Evolutionary conservation across 2,888 invertebrate genomes (phyloP), one percentile per base, ranked within the genome.

Genomic region (Hartigia nigra): DNA sequence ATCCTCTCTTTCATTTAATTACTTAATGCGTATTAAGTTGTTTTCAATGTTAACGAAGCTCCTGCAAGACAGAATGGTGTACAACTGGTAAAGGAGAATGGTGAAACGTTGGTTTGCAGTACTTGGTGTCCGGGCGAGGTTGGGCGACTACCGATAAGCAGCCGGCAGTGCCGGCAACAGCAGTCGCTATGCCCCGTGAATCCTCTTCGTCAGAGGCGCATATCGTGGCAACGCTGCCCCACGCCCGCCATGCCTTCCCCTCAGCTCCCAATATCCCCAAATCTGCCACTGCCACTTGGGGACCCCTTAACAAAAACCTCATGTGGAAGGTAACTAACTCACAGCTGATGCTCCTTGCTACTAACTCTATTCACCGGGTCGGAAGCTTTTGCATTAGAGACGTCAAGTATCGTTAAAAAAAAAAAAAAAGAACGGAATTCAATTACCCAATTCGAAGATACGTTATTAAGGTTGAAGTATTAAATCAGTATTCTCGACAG

Each of bases 251-350:
- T 88, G 88, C 90, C 87, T 89, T 90, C 88, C 90, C 90, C 89
- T 90, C 91, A 90, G 92, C 92, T 91, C 92, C 92, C 88, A 92
- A 93, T 92, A 92, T 94, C 90, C 93, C 93, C 90, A 94, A 94
- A 93, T 94, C 94, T 90, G 93, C 93, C 89, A 94, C 91, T 83
- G 91, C 94, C 89, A 94, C 94, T 91, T 94, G 94, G 94, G 94
- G 93, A 90, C 93, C 93, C 90, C 93, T 94, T 91, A 93, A 94
- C 92, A 94, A 94, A 93, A 93, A 94, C 92, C 93, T 94, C 92
- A 93, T 93, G 91, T 94, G 93, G 94, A 94, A 94, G 94, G 94
- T 94, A 93, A 93, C 93, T 91, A 90, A 90, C 86, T 86, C 84
- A 76, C 75, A 31, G 75, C 72, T 72, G 37, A 76, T 75, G 55